Percentiles rank a stretch among this genome's conserved stretches.
These are phyloP conservation scores for Allobates femoralis DNA, from an alignment of 2,797 vertebrate species.

Conservation along the genomic window DNA sequence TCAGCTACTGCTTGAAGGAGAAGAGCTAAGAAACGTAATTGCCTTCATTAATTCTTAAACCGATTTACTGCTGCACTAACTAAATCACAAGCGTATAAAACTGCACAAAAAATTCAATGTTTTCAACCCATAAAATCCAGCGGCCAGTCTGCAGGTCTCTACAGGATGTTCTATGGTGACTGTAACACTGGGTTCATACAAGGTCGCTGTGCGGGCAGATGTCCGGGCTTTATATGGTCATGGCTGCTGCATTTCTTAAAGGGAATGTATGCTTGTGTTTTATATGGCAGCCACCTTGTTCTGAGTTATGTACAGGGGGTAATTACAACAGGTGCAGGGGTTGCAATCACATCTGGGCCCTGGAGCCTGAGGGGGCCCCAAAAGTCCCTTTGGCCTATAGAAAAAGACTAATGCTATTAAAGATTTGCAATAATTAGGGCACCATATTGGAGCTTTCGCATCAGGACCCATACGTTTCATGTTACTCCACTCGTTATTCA, in stretches of 20 bases:
- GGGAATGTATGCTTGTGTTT: no score
- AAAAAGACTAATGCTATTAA: no score
- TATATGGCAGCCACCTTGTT: neutral
- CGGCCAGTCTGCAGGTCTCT: neutral
- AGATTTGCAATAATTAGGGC: no score
- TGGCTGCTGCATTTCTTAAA: neutral
- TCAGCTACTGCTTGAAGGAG: neutral
- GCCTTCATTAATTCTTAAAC: constrained; percentile 35
- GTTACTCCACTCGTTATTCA: no score
- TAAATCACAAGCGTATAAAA: neutral
- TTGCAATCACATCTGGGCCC: no score
- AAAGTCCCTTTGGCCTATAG: no score
- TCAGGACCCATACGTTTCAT: no score
- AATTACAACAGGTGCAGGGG: no score
- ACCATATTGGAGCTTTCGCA: no score
- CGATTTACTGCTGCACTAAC: constrained; percentile 33
- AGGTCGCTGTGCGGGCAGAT: neutral
- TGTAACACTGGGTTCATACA: neutral
- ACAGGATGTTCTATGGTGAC: neutral
- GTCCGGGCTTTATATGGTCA: neutral
- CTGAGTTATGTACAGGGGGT: neutral
- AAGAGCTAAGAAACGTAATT: constrained; percentile 3
- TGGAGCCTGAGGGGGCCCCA: no score
- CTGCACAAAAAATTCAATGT: neutral
- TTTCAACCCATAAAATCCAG: constrained; percentile 9